A percentile compares a stretch with the other conserved stretches of the same genome.
Evolutionary conservation across 35 echinoderm and acorn worm species (phyloP).

Genomic region (Ophiothrix spiculata): DNA sequence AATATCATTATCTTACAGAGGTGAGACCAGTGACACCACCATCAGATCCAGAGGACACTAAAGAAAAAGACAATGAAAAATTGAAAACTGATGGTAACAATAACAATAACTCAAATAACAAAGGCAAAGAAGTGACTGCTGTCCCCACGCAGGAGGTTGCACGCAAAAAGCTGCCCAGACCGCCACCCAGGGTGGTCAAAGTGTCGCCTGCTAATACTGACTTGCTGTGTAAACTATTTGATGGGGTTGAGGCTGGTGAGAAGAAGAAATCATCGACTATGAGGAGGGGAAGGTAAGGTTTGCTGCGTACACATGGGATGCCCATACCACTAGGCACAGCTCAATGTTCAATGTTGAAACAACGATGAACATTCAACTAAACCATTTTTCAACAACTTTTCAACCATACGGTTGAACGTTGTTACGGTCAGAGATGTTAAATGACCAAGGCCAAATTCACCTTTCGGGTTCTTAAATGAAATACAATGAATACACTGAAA

Average conservation of each 20-base stretch:
- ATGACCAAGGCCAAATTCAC: too few species aligned
- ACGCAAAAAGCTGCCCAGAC: constrained; percentile 53
- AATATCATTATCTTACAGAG: constrained; percentile 50
- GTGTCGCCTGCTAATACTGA: constrained; percentile 72
- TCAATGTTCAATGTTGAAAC: too few species aligned
- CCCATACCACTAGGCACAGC: too few species aligned
- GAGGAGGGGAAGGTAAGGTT: constrained; percentile 73
- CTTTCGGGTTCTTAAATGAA: too few species aligned
- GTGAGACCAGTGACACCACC: constrained; percentile 84
- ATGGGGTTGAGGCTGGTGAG: constrained; percentile 74
- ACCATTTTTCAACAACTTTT: too few species aligned
- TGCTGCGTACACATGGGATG: too few species aligned
- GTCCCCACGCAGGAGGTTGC: constrained; percentile 26
- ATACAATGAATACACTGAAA: too few species aligned
- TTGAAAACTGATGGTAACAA: constrained; percentile 26
- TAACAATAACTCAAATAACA: constrained; percentile 11
- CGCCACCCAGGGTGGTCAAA: constrained; percentile 67
- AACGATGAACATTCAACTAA: too few species aligned
- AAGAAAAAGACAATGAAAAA: constrained; percentile 27
- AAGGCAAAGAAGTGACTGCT: background rate
- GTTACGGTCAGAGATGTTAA: too few species aligned
- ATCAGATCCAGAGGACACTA: constrained; percentile 51
- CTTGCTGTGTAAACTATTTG: constrained; percentile 79
- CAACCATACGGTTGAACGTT: too few species aligned
- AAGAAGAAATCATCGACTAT: constrained; percentile 38